These are phyloP conservation scores for Natator depressus DNA, from an alignment of 2,113 vertebrate genomes.

Conservation along the genomic window DNA sequence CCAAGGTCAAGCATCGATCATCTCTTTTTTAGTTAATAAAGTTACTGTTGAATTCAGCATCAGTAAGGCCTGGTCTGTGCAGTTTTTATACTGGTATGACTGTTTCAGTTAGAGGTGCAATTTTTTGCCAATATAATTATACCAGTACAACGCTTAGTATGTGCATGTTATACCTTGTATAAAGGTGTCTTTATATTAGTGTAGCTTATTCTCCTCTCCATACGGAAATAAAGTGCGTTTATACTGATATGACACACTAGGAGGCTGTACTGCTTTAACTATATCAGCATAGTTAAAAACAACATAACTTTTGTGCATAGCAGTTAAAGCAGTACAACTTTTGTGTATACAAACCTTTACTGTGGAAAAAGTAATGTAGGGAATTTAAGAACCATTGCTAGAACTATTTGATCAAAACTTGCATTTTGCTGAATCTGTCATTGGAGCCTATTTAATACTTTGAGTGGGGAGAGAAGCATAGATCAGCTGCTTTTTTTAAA, in stretches of 20 bases:
- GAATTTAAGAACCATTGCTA: too few relatives aligned
- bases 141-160: background rate
- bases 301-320: background rate
- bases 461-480: background rate
- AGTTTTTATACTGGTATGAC: background rate
- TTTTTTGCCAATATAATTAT: background rate
- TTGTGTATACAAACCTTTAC: too few relatives aligned
- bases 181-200: background rate
- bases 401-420: too few relatives aligned
- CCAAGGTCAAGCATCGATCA: background rate
- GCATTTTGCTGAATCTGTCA: background rate
- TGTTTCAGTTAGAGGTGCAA: background rate
- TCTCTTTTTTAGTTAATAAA: background rate
- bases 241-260: background rate
- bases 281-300: background rate
- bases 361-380: too few relatives aligned
- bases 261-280: background rate
- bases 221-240: background rate
- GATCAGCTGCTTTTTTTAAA: background rate
- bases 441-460: constrained; percentile 1
- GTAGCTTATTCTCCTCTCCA: background rate
- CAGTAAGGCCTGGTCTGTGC: background rate
- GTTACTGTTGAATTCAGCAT: background rate
- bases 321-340: too few relatives aligned
- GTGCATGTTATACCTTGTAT: background rate